Base-by-base conservation (phyloP, 2,888 invertebrate genomes). In the Amphipoea lucens region DNA sequence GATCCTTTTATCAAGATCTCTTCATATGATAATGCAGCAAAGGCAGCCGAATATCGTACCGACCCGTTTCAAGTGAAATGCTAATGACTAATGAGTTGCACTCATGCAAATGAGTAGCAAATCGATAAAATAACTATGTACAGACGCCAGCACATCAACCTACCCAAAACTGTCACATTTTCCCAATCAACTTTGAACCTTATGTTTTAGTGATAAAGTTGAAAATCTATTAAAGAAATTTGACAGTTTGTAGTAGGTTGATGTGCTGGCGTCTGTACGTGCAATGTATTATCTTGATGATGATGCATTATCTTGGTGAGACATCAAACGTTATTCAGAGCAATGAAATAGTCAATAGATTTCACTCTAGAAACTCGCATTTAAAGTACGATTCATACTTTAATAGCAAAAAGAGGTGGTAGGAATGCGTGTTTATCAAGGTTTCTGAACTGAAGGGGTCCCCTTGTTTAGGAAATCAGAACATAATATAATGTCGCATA, bases 41-140 rank as follows among this genome's bases (percentile, higher is more conserved):
- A 84, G 36, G 36, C 20, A 42, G 70, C 60, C 23, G n/a, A 42
- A 42, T 48, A 17, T 40, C 11, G 36, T 45, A 62, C 36, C 42
- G 45, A 78, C 9, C 45, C 14, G 17, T 79, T 79, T 68, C 62
- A 40, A 68, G 45, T 84, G 67, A 68, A 80, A 78, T 54, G 36
- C 60, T 60, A 62, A 68, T 80, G 67, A 80, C 45, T 67, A 79
- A 84, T 79, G 40, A 79, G 42, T 67, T 36, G 20, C 4, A 76
- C 29, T 60, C 40, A 57, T 66, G n/a, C 48, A 20, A 57, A 83
- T 76, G 40, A 42, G 29, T 67, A 70, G 42, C 14, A 2, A n/a
- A 14, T 62, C 9, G 79, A 80, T 80, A 78, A 80, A 79, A 67
- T 54, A 84, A 78, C 78, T n/a, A 78, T 84, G 17, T 29, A 29